Base-by-base conservation (phyloP, 2,113 vertebrate genomes). In the Neogale vison region DNA sequence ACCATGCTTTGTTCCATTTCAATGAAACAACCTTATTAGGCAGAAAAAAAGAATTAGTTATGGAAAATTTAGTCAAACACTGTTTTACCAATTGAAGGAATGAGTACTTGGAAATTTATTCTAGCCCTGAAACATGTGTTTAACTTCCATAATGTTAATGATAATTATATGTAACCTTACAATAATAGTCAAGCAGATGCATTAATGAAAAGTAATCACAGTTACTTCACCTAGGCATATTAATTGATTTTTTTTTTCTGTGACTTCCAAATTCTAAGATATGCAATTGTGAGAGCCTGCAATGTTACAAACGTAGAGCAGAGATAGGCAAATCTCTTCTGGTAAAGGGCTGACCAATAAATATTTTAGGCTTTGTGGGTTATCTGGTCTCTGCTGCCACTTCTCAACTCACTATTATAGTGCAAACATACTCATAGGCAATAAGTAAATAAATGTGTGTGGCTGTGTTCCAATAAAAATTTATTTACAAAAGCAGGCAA, bases 131-230 rank as follows among this genome's bases (percentile, higher is more conserved):
- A 96, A 94, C 39, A 88, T 20, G 67, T 82, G 31, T 88, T 96
- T 93, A 89, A 79, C 76, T 91, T 80, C 14, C 50, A 61, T 77
- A 92, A 95, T 86, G 84, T 69, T 92, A 57, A 74, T 55, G 89
- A 83, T 90, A 95, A 96, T 96, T 85, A 81, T 76, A 89, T 74
- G 39, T 74, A 96, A 92, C 89, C 34, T 92, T 74, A 89, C 8
- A 76, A 90, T 92, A 85, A 72, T 67, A 89, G 55, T 81, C 55
- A 80, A 91, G 45, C 69, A 80, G 20, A 91, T 61, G 83, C 77
- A 74, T 55, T 92, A 85, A 95, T 86, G 72, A 95, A 82, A 13
- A 96, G 26, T 65, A 94, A 92, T 92, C 69, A 89, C 45, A 74
- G 45, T 83, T 57, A 92, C 80, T 89, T 89, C 71, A 65, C 26